Percentiles rank a stretch among this genome's conserved stretches.
Evolutionary conservation across 1,140 invertebrate species (phyloP).

Genomic region (Subanguina moxae): DNA sequence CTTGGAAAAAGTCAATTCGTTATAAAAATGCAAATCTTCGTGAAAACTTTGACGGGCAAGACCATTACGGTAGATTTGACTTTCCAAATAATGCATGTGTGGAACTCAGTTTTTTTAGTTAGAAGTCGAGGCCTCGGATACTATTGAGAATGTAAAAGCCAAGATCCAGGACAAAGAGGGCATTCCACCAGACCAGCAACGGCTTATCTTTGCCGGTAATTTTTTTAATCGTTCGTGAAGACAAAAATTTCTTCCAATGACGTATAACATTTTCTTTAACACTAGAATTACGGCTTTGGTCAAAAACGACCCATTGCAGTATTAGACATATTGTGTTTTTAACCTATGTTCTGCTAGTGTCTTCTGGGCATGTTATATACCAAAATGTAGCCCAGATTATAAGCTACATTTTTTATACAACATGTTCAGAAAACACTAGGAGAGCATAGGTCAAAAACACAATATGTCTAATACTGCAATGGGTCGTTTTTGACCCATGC

Average conservation of each 20-base stretch:
- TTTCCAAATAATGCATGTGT: constrained; percentile 30
- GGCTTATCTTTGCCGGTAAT: constrained; percentile 56
- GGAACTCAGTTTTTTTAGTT: constrained; percentile 9
- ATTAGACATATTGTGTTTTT: neutral
- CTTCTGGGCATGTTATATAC: too few species aligned
- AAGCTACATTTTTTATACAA: too few species aligned
- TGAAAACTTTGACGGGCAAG: constrained; percentile 64
- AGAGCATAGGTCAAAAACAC: too few species aligned
- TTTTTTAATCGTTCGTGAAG: constrained; percentile 63
- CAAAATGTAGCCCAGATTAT: too few species aligned
- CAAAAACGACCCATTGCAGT: neutral
- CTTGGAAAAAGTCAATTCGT: too few species aligned
- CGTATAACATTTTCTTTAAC: too few species aligned
- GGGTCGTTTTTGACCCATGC: too few species aligned
- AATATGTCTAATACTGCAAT: too few species aligned
- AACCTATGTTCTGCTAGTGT: too few species aligned
- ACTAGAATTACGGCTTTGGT: neutral
- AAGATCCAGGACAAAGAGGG: constrained; percentile 66
- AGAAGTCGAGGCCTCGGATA: constrained; percentile 62
- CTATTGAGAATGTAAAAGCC: constrained; percentile 64
- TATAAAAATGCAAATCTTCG: constrained; percentile 60
- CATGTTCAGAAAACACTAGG: too few species aligned
- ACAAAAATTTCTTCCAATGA: constrained; percentile 1
- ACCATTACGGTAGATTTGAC: constrained; percentile 56
- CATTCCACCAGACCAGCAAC: constrained; percentile 63